Conservation (phyloP, 2,888 invertebrate species). For the Ormia ochracea region DNA sequence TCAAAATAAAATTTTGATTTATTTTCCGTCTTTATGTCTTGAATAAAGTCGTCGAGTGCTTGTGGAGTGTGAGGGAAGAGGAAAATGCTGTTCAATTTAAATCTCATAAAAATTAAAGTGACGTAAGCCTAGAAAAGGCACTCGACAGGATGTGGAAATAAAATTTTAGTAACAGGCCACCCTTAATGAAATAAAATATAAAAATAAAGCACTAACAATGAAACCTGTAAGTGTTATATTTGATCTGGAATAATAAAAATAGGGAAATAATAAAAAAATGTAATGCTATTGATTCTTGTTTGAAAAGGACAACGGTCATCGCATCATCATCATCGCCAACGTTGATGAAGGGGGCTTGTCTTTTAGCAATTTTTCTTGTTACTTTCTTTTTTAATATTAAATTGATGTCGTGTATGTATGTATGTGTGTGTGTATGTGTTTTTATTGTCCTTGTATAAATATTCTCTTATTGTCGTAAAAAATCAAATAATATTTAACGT, state of each 20-base stretch:
- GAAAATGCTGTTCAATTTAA: conserved; percentile 35
- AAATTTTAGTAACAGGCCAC: conserved; percentile 45
- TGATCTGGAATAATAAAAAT: conserved; percentile 56
- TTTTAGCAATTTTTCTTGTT: conserved; percentile 49
- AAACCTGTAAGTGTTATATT: conserved; percentile 62
- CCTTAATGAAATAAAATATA: conserved; percentile 35
- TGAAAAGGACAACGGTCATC: conserved; percentile 55
- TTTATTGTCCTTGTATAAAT: conserved; percentile 52
- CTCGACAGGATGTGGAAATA: conserved; percentile 53
- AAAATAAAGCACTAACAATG: conserved; percentile 26
- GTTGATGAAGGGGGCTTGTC: conserved; percentile 58
- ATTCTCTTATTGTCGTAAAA: conserved; percentile 51
- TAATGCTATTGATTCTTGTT: conserved; percentile 46
- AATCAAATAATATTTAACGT: conserved; percentile 63
- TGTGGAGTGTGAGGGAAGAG: not conserved
- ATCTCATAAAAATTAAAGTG: conserved; percentile 52
- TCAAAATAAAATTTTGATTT: conserved; percentile 52
- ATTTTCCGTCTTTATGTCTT: conserved; percentile 26
- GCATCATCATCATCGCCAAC: conserved; percentile 24
- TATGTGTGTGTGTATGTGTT: not conserved
- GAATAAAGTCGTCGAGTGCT: conserved; percentile 48
- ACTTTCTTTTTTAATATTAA: conserved; percentile 53
- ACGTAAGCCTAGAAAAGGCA: conserved; percentile 53
- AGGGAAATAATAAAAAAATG: conserved; percentile 48
- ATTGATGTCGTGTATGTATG: conserved; percentile 37